A percentile compares a stretch with the other conserved stretches of the same genome.
These are phyloP conservation scores for Scortum barcoo DNA, from an alignment of 2,113 vertebrate species.

Conservation along the genomic window DNA sequence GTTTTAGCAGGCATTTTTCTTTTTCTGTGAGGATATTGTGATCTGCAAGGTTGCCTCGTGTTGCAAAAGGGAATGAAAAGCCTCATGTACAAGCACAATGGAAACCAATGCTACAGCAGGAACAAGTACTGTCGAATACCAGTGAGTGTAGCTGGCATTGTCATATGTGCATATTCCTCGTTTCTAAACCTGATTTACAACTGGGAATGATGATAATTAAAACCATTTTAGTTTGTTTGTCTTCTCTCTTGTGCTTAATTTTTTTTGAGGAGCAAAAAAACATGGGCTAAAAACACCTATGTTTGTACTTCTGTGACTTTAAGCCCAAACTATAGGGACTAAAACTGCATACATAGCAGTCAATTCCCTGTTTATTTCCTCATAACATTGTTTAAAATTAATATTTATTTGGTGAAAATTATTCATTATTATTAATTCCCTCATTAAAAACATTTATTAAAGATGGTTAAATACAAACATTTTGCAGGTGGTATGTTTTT, in stretches of 20 bases:
- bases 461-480: not conserved
- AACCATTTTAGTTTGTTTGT: not conserved
- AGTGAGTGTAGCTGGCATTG: not conserved
- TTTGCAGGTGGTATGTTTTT: not conserved
- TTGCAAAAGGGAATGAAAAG: constrained; percentile 10
- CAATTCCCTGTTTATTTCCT: not conserved
- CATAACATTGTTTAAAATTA: not conserved
- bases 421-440: not conserved
- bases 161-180: not conserved
- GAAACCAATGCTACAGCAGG: not conserved
- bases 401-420: not conserved
- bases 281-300: not conserved
- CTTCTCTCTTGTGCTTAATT: too few relatives aligned
- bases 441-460: not conserved
- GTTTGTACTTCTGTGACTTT: not conserved
- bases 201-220: not conserved
- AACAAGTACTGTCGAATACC: not conserved
- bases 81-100: not conserved
- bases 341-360: not conserved
- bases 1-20: not conserved
- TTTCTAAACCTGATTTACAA: not conserved
- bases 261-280: not conserved
- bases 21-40: not conserved
- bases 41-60: not conserved
- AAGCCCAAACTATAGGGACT: not conserved